Percentiles rank a stretch among this genome's conserved stretches.
phyloP scores from a whole-genome alignment of 2,888 invertebrate species.

The Drosophila subquinaria region DNA sequence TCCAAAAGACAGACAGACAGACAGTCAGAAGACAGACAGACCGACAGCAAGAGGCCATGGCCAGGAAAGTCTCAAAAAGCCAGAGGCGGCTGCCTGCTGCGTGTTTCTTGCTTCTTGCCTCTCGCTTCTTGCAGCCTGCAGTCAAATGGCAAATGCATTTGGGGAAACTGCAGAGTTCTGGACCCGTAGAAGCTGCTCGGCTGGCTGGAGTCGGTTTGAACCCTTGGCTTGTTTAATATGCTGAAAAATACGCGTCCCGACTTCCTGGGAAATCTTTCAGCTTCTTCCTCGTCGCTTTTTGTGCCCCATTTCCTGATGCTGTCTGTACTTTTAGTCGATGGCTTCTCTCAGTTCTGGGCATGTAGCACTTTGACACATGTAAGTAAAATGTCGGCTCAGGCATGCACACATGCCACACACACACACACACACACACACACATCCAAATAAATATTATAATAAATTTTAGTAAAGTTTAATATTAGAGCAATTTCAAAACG shows the following conservation, averaged over 20 bases:
- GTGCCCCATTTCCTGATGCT: constrained; percentile 46
- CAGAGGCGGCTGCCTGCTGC: constrained; percentile 16
- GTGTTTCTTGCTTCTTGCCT: neutral
- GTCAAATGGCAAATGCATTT: constrained; percentile 28
- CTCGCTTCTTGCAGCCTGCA: constrained; percentile 11
- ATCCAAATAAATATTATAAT: neutral
- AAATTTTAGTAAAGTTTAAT: constrained; percentile 9
- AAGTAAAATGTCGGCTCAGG: constrained; percentile 62
- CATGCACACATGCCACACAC: constrained; percentile 34
- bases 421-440: neutral
- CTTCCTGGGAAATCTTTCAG: constrained; percentile 53
- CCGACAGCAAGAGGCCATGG: constrained; percentile 22
- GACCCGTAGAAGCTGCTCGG: neutral
- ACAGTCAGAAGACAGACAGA: constrained; percentile 44
- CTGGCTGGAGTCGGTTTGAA: constrained; percentile 27
- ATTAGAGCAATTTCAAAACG: constrained; percentile 6
- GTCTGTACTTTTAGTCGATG: constrained; percentile 16
- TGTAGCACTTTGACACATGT: constrained; percentile 64
- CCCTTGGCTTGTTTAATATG: constrained; percentile 82
- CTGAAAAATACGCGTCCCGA: constrained; percentile 76
- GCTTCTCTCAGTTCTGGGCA: constrained; percentile 33
- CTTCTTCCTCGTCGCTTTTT: constrained; percentile 32
- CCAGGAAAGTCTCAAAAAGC: constrained; percentile 40
- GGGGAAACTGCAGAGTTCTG: constrained; percentile 39
- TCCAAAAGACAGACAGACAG: constrained; percentile 51